phyloP scores from a whole-genome alignment of 2,888 invertebrate genomes.

The Tetragonisca angustula region DNA sequence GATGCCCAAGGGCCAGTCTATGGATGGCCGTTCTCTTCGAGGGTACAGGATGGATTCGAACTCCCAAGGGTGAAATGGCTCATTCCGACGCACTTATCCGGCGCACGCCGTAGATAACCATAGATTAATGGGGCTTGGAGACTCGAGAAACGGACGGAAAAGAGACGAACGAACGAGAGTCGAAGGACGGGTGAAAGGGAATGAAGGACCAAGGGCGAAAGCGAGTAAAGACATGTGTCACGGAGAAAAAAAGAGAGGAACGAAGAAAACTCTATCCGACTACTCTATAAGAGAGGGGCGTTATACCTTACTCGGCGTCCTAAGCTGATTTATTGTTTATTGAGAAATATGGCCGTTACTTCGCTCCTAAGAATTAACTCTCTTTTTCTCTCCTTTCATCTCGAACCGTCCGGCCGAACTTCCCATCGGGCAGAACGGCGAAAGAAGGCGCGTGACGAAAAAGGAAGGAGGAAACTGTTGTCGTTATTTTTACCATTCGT shows the following conservation, averaged over 20 bases:
- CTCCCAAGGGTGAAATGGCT: slow-evolving; percentile 84
- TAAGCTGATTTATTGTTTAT: slow-evolving; percentile 83
- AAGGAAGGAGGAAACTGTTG: background rate
- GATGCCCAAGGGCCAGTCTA: slow-evolving; percentile 79
- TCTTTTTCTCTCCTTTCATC: slow-evolving; percentile 57
- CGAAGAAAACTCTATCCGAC: slow-evolving; percentile 58
- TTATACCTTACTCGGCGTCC: slow-evolving; percentile 73
- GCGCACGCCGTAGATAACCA: slow-evolving; percentile 83
- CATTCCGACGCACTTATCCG: slow-evolving; percentile 84
- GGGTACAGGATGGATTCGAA: slow-evolving; percentile 76
- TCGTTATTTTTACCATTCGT: background rate
- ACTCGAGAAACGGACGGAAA: slow-evolving; percentile 72
- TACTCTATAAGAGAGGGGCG: slow-evolving; percentile 68
- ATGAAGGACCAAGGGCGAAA: slow-evolving; percentile 51
- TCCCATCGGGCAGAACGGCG: background rate
- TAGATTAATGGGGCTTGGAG: slow-evolving; percentile 83
- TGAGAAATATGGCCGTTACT: slow-evolving; percentile 83
- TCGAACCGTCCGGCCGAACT: slow-evolving; percentile 47
- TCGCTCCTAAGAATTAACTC: slow-evolving; percentile 79
- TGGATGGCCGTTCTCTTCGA: slow-evolving; percentile 69
- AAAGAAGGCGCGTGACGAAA: background rate
- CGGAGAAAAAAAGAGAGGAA: slow-evolving; percentile 61
- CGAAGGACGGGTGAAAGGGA: slow-evolving; percentile 28
- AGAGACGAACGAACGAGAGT: slow-evolving; percentile 61
- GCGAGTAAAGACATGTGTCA: slow-evolving; percentile 63